phyloP scores from a whole-genome alignment of 2,113 vertebrate species.

The Oreochromis aureus region DNA sequence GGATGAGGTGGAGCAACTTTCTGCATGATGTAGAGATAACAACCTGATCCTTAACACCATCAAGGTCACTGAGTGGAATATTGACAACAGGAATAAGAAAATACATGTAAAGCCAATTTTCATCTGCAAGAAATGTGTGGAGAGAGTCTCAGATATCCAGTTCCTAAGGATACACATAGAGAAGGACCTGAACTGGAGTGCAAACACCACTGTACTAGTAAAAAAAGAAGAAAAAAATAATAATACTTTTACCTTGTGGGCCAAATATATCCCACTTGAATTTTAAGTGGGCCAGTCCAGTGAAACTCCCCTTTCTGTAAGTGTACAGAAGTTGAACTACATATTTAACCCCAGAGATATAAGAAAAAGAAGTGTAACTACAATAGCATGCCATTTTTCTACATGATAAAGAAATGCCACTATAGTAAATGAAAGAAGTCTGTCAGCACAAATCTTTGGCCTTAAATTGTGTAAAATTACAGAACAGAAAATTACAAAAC shows the following conservation, averaged over 20 bases:
- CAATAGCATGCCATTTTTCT: neutral
- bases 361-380: neutral
- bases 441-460: neutral
- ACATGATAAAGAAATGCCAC: neutral
- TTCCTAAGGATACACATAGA: neutral
- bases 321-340: neutral
- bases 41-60: neutral
- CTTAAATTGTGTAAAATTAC: neutral
- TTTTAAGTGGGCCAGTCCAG: neutral
- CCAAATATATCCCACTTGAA: neutral
- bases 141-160: neutral
- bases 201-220: neutral
- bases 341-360: neutral
- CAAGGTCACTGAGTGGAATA: neutral
- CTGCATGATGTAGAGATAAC: neutral
- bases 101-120: neutral
- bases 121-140: neutral
- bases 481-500: neutral
- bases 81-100: neutral
- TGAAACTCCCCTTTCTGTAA: neutral
- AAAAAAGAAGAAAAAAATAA: rapidly evolving
- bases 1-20: neutral
- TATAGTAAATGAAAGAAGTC: neutral
- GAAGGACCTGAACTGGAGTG: neutral
- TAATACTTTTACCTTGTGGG: neutral